Conservation (phyloP, 2,113 vertebrate genomes). For the Dinomys branickii region DNA sequence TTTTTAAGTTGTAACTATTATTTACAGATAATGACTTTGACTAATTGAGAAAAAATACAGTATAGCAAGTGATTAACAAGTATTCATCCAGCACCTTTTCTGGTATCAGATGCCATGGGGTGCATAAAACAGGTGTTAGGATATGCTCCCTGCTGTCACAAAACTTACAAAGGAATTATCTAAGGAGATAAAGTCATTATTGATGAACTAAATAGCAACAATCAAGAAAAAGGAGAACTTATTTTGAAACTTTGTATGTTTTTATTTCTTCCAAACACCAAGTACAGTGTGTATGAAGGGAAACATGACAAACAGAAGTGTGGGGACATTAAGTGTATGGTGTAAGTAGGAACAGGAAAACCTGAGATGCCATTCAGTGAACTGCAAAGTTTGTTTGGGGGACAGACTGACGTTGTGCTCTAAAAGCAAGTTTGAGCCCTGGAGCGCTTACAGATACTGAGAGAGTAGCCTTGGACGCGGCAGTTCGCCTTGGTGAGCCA, state of each 20-base stretch:
- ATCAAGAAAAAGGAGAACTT: conserved; percentile 11
- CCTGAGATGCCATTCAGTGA: background rate
- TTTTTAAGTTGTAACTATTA: conserved; percentile 45
- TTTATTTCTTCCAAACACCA: background rate
- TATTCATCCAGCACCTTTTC: background rate
- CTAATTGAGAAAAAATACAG: background rate
- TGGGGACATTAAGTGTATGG: background rate
- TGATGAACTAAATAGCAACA: conserved; percentile 22
- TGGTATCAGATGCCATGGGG: background rate
- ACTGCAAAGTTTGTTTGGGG: background rate
- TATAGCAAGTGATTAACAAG: conserved; percentile 24
- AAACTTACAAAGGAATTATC: conserved; percentile 26
- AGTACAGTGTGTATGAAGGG: background rate
- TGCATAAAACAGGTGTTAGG: background rate
- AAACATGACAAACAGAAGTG: conserved; percentile 32
- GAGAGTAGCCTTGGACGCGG: background rate
- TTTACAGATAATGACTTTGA: conserved; percentile 3
- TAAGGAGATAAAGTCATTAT: conserved; percentile 33
- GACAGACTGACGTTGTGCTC: background rate
- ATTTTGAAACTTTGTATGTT: conserved; percentile 27
- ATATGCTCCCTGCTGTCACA: background rate
- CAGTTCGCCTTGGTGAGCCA: background rate
- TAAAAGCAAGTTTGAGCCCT: background rate
- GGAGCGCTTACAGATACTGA: background rate
- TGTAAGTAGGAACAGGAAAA: background rate